These are phyloP conservation scores for Blera fallax DNA, from an alignment of 2,888 invertebrate species.

Conservation along the genomic window DNA sequence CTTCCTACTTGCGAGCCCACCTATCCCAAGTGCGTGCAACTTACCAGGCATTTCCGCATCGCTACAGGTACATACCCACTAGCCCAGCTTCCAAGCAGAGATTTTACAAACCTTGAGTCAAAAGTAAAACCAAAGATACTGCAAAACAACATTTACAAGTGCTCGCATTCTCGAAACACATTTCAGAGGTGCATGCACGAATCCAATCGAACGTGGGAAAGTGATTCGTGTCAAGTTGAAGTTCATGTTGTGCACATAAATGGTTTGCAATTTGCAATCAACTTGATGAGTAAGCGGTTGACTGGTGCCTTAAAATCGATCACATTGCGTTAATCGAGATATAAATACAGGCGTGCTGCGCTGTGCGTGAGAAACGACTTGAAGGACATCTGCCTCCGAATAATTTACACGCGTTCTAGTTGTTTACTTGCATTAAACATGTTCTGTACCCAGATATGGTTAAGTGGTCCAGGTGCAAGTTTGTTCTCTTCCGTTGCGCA, in stretches of 20 bases:
- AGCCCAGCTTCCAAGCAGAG: background rate
- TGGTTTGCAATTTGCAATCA: constrained; percentile 15
- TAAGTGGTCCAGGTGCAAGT: constrained; percentile 28
- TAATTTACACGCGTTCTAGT: constrained; percentile 35
- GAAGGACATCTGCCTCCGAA: constrained; percentile 21
- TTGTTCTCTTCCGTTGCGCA: constrained; percentile 26
- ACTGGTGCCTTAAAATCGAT: background rate
- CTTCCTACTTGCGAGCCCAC: background rate
- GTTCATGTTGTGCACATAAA: constrained; percentile 7
- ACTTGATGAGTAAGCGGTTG: constrained; percentile 27
- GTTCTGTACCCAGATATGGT: constrained; percentile 27
- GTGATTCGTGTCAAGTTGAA: constrained; percentile 45
- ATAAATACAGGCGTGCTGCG: constrained; percentile 7
- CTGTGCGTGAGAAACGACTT: constrained; percentile 17
- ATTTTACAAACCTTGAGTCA: background rate
- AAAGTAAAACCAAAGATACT: background rate
- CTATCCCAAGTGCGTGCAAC: background rate
- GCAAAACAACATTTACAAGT: background rate
- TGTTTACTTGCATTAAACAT: background rate
- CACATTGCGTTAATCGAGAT: constrained; percentile 6
- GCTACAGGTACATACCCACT: background rate
- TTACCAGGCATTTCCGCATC: background rate
- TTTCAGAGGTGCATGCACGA: background rate
- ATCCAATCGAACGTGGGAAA: constrained; percentile 17
- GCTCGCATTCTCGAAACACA: background rate